Evolutionary conservation across 2,113 vertebrate genomes (phyloP).

Genomic region (Cochlearius cochlearius): DNA sequence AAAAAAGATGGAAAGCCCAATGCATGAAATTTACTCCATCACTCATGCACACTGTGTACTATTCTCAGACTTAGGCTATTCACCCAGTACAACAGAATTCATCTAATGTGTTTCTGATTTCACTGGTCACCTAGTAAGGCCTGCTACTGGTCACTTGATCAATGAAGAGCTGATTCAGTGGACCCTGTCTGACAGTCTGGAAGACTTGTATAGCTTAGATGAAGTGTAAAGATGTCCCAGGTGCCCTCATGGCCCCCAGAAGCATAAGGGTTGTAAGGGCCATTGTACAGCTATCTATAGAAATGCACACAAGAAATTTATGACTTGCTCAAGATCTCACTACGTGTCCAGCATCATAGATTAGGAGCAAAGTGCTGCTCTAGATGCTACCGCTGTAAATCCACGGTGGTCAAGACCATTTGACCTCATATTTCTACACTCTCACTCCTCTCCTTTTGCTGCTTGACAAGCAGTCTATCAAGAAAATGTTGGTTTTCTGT

Average conservation of each 20-base stretch:
- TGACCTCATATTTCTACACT: not conserved
- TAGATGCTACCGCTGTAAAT: not conserved
- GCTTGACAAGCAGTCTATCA: not conserved
- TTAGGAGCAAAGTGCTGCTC: not conserved
- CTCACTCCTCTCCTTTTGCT: not conserved
- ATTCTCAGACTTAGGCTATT: not conserved
- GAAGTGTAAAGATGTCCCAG: not conserved
- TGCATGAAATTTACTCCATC: not conserved
- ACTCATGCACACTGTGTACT: not conserved
- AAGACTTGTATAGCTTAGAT: not conserved
- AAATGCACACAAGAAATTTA: not conserved
- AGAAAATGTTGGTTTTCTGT: not conserved
- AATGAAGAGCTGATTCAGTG: not conserved
- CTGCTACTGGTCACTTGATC: not conserved
- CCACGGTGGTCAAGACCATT: not conserved
- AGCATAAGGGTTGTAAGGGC: not conserved
- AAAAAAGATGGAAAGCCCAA: not conserved
- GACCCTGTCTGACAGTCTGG: not conserved
- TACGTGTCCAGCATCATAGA: not conserved
- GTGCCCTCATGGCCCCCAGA: not conserved
- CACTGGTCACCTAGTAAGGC: not conserved
- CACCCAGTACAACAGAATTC: not conserved
- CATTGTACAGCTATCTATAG: not conserved
- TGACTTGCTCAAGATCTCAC: not conserved
- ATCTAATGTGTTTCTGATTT: not conserved